Percentiles rank a stretch among this genome's conserved stretches.
Evolutionary conservation across 2,797 vertebrate species (phyloP).

Genomic region (Rhinatrema bivittatum): DNA sequence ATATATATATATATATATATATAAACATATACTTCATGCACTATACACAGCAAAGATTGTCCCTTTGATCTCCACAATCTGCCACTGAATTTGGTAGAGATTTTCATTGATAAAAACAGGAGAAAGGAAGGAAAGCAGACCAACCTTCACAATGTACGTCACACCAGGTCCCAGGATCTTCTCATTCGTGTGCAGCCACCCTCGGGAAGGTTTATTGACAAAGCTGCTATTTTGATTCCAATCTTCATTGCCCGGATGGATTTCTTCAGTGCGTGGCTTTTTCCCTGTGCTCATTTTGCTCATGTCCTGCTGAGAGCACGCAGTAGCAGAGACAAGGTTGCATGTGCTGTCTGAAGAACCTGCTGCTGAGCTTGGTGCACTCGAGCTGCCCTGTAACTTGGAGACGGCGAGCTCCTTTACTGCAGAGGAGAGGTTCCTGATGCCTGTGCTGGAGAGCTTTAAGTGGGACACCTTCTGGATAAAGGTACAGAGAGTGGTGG

Average conservation of each 20-base stretch:
- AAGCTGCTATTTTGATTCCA: slow-evolving; percentile 67
- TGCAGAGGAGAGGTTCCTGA: slow-evolving; percentile 87
- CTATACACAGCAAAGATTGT: slow-evolving; percentile 11
- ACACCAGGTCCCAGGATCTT: slow-evolving; percentile 95
- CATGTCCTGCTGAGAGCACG: slow-evolving; percentile 56
- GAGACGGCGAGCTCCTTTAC: slow-evolving; percentile 93
- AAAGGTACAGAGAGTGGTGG: slow-evolving; percentile 88
- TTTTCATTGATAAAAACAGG: slow-evolving; percentile 49
- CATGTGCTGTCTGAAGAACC: slow-evolving; percentile 68
- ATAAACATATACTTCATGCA: slow-evolving; percentile 11
- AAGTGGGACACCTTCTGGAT: slow-evolving; percentile 97
- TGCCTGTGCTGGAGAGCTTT: slow-evolving; percentile 89
- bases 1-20: background rate
- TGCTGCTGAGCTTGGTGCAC: slow-evolving; percentile 61
- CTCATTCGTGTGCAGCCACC: slow-evolving; percentile 85
- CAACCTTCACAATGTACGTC: slow-evolving; percentile 94
- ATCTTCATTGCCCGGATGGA: slow-evolving; percentile 65
- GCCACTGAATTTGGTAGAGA: slow-evolving; percentile 17
- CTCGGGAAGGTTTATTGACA: slow-evolving; percentile 75
- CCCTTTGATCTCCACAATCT: background rate
- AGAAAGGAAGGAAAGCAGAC: slow-evolving; percentile 47
- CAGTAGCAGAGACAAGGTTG: slow-evolving; percentile 67
- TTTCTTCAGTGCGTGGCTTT: slow-evolving; percentile 75
- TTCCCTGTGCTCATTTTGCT: slow-evolving; percentile 66
- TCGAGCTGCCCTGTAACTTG: slow-evolving; percentile 84